Percentiles rank a stretch among this genome's conserved stretches.
These are phyloP conservation scores for Collichthys lucidus DNA, from an alignment of 2,113 vertebrate genomes.

Conservation along the genomic window DNA sequence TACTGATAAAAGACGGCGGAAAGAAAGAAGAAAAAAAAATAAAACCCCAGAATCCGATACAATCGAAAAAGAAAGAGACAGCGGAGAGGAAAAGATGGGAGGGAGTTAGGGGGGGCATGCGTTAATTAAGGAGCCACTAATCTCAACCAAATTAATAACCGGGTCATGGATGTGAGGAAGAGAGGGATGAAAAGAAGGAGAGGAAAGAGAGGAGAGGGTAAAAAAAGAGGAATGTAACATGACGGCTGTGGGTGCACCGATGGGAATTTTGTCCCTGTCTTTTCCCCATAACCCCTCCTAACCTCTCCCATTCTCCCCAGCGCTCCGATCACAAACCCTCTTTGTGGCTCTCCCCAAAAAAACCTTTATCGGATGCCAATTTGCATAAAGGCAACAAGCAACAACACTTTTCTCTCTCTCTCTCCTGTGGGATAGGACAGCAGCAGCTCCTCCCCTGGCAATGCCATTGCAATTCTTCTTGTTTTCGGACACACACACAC, in stretches of 20 bases:
- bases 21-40: neutral
- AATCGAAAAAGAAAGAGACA: slow-evolving; percentile 52
- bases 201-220: slow-evolving; percentile 14
- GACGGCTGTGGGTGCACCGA: slow-evolving; percentile 71
- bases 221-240: slow-evolving; percentile 64
- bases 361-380: slow-evolving; percentile 82
- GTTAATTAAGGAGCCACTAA: slow-evolving; percentile 79
- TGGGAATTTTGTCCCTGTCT: slow-evolving; percentile 83
- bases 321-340: slow-evolving; percentile 78
- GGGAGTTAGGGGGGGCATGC: neutral
- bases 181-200: slow-evolving; percentile 55
- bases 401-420: slow-evolving; percentile 69
- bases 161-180: slow-evolving; percentile 68
- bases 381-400: slow-evolving; percentile 87
- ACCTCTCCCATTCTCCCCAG: slow-evolving; percentile 76
- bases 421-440: slow-evolving; percentile 62
- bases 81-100: slow-evolving; percentile 38
- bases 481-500: slow-evolving; percentile 49
- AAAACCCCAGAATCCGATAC: slow-evolving; percentile 48
- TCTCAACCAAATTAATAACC: slow-evolving; percentile 78
- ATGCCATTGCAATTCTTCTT: slow-evolving; percentile 57
- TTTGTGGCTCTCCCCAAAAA: slow-evolving; percentile 75
- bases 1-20: slow-evolving; percentile 53
- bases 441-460: slow-evolving; percentile 67
- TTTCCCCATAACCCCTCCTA: slow-evolving; percentile 85